Percentiles rank a stretch among this genome's conserved stretches.
phyloP scores from a whole-genome alignment of 2,888 invertebrate genomes.

The Ophioninae sp. region DNA sequence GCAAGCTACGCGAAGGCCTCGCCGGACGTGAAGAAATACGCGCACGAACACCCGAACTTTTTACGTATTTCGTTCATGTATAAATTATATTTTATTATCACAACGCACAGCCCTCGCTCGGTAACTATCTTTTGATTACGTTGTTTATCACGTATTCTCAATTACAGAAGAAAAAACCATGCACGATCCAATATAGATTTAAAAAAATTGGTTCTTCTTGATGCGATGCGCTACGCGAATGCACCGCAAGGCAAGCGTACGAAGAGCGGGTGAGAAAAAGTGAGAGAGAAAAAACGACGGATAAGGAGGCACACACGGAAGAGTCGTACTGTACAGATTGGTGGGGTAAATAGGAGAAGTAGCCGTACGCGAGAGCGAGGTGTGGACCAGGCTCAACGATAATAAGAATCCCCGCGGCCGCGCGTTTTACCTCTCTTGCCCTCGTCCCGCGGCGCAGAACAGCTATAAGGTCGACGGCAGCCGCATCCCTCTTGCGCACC shows the following conservation, averaged over 20 bases:
- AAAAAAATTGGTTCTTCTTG: neutral
- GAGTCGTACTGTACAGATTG: neutral
- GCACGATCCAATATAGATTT: neutral
- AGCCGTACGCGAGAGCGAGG: slow-evolving; percentile 39
- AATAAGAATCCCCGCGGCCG: slow-evolving; percentile 38
- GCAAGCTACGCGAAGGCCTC: neutral
- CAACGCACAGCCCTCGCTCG: neutral
- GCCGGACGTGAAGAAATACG: slow-evolving; percentile 1
- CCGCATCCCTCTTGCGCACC: slow-evolving; percentile 31
- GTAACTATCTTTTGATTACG: neutral
- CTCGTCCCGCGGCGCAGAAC: slow-evolving; percentile 33
- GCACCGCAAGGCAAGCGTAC: neutral
- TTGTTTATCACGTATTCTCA: neutral
- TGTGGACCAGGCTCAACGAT: slow-evolving; percentile 41
- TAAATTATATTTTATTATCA: neutral
- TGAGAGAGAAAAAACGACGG: slow-evolving; percentile 16
- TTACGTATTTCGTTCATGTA: neutral
- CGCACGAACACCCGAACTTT: slow-evolving; percentile 3
- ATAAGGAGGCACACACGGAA: slow-evolving; percentile 3
- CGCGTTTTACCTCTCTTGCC: slow-evolving; percentile 24
- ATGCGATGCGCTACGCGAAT: neutral
- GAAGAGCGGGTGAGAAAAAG: neutral
- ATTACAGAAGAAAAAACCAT: neutral
- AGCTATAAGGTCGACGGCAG: slow-evolving; percentile 4
- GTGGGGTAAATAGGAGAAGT: slow-evolving; percentile 52